Evolutionary conservation across 2,113 vertebrate species (phyloP).

Genomic region (Ochotona curzoniae): DNA sequence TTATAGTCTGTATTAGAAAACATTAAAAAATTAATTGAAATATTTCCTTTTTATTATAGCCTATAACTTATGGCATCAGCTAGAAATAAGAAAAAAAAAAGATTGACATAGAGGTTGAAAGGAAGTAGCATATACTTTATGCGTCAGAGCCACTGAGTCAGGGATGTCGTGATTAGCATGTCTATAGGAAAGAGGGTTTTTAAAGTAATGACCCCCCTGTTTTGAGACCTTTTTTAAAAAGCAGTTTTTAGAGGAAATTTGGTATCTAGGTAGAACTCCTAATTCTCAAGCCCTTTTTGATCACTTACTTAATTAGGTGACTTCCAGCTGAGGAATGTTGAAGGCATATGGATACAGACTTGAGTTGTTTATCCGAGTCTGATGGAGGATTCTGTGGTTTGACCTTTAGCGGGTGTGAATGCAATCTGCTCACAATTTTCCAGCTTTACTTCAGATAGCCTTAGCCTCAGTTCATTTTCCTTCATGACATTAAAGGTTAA

Average conservation of each 20-base stretch:
- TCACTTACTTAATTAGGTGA: background rate
- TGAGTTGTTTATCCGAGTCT: background rate
- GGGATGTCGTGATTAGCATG: background rate
- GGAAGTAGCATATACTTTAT: background rate
- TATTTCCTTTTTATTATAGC: background rate
- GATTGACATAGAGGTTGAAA: background rate
- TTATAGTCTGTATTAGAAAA: background rate
- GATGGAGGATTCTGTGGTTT: background rate
- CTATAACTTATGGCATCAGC: background rate
- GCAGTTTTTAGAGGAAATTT: background rate
- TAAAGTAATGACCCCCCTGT: background rate
- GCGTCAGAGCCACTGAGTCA: background rate
- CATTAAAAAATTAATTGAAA: background rate
- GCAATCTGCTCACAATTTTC: background rate
- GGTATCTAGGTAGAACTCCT: background rate
- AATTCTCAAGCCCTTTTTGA: background rate
- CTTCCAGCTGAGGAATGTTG: background rate
- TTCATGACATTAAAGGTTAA: background rate
- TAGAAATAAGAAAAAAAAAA: background rate
- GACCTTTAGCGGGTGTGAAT: background rate
- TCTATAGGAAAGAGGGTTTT: background rate
- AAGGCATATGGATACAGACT: background rate
- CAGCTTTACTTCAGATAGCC: background rate
- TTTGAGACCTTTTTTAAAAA: background rate
- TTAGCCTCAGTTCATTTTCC: background rate